These are phyloP conservation scores for Himalopsyche kuldschensis DNA, from an alignment of 2,888 invertebrate species.

Conservation along the genomic window DNA sequence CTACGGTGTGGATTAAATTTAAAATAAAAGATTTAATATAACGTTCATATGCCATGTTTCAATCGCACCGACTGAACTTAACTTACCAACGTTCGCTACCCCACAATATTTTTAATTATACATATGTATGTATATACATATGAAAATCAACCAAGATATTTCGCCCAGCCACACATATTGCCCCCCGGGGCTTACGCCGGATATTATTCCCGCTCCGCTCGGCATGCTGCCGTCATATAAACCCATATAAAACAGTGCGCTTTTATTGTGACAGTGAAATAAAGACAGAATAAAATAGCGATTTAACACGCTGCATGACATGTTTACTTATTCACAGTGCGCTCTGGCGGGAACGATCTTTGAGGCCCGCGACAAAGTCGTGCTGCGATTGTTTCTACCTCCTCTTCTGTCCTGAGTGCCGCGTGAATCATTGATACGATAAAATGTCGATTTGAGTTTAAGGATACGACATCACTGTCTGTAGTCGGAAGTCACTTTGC, in stretches of 20 bases:
- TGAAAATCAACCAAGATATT: not conserved
- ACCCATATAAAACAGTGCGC: not conserved
- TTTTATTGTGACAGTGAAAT: slow-evolving; percentile 13
- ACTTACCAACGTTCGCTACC: too few species aligned
- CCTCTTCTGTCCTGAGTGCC: not conserved
- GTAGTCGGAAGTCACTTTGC: not conserved
- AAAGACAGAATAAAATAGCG: slow-evolving; percentile 13
- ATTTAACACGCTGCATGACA: slow-evolving; percentile 16
- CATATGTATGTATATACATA: not conserved
- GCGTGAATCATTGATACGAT: slow-evolving; percentile 13
- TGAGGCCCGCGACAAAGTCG: not conserved
- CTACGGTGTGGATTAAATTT: too few species aligned
- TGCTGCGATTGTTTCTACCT: not conserved
- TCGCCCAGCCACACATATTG: not conserved
- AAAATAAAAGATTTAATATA: too few species aligned
- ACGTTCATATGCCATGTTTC: too few species aligned
- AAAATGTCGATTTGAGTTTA: slow-evolving; percentile 10
- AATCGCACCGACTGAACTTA: too few species aligned
- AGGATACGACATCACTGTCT: not conserved
- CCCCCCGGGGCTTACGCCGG: not conserved
- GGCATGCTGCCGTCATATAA: not conserved
- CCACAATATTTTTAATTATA: too few species aligned
- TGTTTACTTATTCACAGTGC: slow-evolving; percentile 7
- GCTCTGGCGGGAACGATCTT: not conserved
- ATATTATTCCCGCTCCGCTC: not conserved